A percentile compares a stretch with the other conserved stretches of the same genome.
Evolutionary conservation across 2,113 vertebrate genomes (phyloP).

Genomic region (Anser cygnoides): DNA sequence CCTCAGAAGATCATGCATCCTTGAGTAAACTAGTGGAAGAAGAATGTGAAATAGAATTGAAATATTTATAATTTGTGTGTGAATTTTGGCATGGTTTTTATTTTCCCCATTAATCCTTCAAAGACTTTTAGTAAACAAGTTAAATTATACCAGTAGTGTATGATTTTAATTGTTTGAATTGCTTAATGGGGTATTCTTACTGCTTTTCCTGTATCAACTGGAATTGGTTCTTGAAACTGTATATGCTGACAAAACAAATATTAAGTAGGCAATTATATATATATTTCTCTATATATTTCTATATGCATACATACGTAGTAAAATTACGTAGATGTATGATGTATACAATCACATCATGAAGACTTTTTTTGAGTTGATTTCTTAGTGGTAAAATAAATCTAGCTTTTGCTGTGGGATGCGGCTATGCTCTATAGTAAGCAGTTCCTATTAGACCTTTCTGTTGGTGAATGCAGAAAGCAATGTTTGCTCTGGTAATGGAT

Average conservation of each 20-base stretch:
- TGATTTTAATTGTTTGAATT: background rate
- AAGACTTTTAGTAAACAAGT: background rate
- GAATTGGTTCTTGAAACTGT: background rate
- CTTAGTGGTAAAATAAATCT: background rate
- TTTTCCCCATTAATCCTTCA: background rate
- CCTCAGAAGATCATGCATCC: background rate
- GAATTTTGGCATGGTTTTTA: background rate
- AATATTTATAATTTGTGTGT: background rate
- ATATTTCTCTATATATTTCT: too few species aligned
- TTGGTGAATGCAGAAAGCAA: background rate
- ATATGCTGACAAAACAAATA: background rate
- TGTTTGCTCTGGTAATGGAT: background rate
- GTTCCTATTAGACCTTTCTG: background rate
- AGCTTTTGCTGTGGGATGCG: background rate
- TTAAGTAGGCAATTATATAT: background rate
- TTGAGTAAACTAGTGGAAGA: background rate
- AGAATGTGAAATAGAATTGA: background rate
- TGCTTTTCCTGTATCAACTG: background rate
- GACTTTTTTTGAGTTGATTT: background rate
- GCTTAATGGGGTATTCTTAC: background rate
- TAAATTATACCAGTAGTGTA: background rate
- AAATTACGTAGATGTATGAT: too few species aligned
- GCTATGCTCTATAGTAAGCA: background rate
- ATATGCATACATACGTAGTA: too few species aligned
- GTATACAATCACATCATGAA: background rate